phyloP scores from a whole-genome alignment of 2,888 invertebrate genomes.

The Dilophus febrilis region DNA sequence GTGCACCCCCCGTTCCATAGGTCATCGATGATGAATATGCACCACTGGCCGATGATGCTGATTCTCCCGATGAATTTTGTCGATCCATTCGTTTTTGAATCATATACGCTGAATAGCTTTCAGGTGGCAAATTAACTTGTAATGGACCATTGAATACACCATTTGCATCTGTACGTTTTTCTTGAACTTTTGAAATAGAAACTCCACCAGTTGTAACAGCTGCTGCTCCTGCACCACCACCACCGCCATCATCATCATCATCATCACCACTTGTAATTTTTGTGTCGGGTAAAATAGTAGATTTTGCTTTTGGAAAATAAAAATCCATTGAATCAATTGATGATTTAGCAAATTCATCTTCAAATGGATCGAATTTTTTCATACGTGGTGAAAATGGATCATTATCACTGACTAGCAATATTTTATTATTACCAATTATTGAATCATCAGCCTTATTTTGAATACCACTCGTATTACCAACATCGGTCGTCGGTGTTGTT shows the following conservation, averaged over 20 bases:
- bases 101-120: slow-evolving; percentile 32
- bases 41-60: slow-evolving; percentile 9
- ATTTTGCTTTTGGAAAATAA: slow-evolving; percentile 16
- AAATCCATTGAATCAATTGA: slow-evolving; percentile 28
- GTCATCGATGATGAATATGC: too few species aligned
- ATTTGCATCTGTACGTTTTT: slow-evolving; percentile 19
- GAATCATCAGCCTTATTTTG: slow-evolving; percentile 5
- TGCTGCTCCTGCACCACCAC: too few species aligned
- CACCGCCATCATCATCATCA: too few species aligned
- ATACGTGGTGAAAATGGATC: slow-evolving; percentile 30
- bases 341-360: slow-evolving; percentile 30
- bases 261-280: slow-evolving; percentile 14
- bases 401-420: slow-evolving; percentile 16
- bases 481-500: background rate
- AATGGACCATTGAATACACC: slow-evolving; percentile 45
- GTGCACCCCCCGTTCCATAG: too few species aligned
- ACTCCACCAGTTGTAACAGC: too few species aligned
- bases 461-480: background rate
- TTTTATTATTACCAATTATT: slow-evolving; percentile 4
- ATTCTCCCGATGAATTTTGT: slow-evolving; percentile 15
- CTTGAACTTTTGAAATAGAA: slow-evolving; percentile 17
- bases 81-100: slow-evolving; percentile 21
- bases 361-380: slow-evolving; percentile 48
- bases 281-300: slow-evolving; percentile 16
- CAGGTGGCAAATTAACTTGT: slow-evolving; percentile 51